Percentiles rank a stretch among this genome's conserved stretches.
phyloP scores from a whole-genome alignment of 1,140 invertebrate genomes.

The Pseudomyrmex gracilis region DNA sequence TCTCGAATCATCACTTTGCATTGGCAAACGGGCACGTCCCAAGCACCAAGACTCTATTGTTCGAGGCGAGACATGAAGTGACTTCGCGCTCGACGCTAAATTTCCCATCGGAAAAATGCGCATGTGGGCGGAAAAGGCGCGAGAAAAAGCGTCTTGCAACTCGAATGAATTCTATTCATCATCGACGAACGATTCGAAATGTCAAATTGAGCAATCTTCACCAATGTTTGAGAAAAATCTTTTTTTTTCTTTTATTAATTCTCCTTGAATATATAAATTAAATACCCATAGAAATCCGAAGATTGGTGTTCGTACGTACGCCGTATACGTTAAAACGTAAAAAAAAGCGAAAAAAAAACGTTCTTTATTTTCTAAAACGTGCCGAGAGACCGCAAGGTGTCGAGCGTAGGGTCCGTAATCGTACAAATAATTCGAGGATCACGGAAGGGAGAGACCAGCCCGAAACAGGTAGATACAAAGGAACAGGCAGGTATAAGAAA shows the following conservation, averaged over 20 bases:
- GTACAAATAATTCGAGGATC: neutral
- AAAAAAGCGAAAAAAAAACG: too few relatives aligned
- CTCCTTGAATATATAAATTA: neutral
- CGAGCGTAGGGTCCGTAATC: neutral
- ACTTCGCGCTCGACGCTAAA: slow-evolving; percentile 19
- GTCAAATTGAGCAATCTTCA: slow-evolving; percentile 44
- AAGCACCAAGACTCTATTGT: slow-evolving; percentile 39
- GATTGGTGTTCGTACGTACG: neutral
- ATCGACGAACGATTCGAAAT: slow-evolving; percentile 43
- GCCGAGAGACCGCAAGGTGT: too few relatives aligned
- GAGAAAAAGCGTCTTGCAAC: slow-evolving; percentile 29
- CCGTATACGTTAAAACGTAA: neutral
- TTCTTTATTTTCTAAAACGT: neutral
- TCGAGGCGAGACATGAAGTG: slow-evolving; percentile 3
- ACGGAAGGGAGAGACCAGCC: slow-evolving; percentile 27
- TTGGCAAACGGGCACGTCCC: slow-evolving; percentile 5
- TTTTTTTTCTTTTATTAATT: too few relatives aligned
- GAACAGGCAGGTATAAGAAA: slow-evolving; percentile 43
- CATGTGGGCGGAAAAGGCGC: slow-evolving; percentile 65
- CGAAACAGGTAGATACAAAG: slow-evolving; percentile 42
- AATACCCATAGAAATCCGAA: neutral
- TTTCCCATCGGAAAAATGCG: slow-evolving; percentile 60
- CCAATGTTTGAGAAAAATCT: neutral
- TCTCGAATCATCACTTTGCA: slow-evolving; percentile 46
- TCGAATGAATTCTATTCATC: slow-evolving; percentile 9